Evolutionary conservation across 2,888 invertebrate genomes (phyloP).

Genomic region (Megastigmus dorsalis): DNA sequence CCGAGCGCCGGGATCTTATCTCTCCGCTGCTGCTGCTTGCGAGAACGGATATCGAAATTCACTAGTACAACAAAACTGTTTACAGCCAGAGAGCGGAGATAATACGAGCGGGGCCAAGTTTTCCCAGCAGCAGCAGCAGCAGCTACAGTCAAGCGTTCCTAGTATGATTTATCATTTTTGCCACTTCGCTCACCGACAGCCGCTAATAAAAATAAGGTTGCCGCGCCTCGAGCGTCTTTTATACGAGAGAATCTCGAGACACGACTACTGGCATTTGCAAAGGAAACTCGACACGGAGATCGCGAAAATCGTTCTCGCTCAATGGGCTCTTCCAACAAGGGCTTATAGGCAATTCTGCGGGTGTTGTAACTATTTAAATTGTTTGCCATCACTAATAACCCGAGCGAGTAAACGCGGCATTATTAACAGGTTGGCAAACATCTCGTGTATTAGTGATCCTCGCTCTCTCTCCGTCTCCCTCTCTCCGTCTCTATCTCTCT

Average conservation of each 20-base stretch:
- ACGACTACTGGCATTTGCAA: slow-evolving; percentile 13
- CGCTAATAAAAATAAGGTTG: no score
- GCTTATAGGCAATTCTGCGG: slow-evolving; percentile 57
- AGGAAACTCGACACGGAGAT: slow-evolving; percentile 14
- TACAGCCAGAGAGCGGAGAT: slow-evolving; percentile 31
- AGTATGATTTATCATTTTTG: no score
- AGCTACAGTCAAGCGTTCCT: no score
- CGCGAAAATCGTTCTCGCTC: slow-evolving; percentile 1
- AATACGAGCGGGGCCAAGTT: no score
- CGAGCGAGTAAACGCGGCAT: slow-evolving; percentile 70
- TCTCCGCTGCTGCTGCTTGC: slow-evolving; percentile 31
- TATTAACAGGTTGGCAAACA: slow-evolving; percentile 73
- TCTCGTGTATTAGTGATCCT: slow-evolving; percentile 70
- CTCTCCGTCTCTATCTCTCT: no score
- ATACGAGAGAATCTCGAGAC: no score
- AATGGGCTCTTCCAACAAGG: slow-evolving; percentile 30
- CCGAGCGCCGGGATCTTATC: slow-evolving; percentile 55
- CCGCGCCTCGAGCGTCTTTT: no score
- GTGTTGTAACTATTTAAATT: slow-evolving; percentile 70
- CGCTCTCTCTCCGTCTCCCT: no score
- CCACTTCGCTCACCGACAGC: no score
- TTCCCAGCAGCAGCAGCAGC: no score
- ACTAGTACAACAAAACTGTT: slow-evolving; percentile 52
- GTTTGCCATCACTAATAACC: slow-evolving; percentile 73
- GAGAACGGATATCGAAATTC: slow-evolving; percentile 63